phyloP scores from a whole-genome alignment of 1,140 invertebrate genomes.

The Pogonus chalceus region DNA sequence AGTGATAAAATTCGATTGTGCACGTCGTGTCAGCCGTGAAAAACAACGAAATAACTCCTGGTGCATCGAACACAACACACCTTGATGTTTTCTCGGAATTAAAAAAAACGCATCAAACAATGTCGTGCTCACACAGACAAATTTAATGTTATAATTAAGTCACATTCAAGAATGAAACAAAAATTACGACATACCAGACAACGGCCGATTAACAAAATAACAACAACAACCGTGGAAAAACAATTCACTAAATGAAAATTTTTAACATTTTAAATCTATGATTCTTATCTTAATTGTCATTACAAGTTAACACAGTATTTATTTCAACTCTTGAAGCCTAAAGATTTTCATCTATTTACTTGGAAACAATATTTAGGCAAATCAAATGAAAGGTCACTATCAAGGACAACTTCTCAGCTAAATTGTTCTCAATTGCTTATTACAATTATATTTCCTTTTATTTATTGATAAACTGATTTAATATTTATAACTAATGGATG shows the following conservation, averaged over 20 bases:
- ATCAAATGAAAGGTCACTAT: no score
- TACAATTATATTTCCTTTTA: no score
- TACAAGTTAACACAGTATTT: no score
- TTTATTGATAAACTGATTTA: no score
- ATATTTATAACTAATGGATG: no score
- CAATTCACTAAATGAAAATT: neutral
- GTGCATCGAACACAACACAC: neutral
- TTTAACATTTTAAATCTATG: neutral
- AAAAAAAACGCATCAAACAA: neutral
- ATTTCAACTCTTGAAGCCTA: no score
- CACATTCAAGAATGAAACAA: neutral
- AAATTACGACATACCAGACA: neutral
- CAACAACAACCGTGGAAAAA: neutral
- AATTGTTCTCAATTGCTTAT: no score
- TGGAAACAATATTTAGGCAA: no score
- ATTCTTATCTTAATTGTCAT: no score
- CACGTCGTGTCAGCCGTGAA: neutral
- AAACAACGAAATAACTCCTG: neutral
- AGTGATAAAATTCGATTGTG: neutral
- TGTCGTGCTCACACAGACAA: neutral
- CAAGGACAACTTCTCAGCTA: no score
- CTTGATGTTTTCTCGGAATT: neutral
- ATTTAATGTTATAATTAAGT: slow-evolving; percentile 4
- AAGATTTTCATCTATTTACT: no score
- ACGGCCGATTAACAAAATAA: no score